A percentile compares a stretch with the other conserved stretches of the same genome.
These are phyloP conservation scores for Orussus abietinus DNA, from an alignment of 1,140 invertebrate genomes.

Conservation along the genomic window DNA sequence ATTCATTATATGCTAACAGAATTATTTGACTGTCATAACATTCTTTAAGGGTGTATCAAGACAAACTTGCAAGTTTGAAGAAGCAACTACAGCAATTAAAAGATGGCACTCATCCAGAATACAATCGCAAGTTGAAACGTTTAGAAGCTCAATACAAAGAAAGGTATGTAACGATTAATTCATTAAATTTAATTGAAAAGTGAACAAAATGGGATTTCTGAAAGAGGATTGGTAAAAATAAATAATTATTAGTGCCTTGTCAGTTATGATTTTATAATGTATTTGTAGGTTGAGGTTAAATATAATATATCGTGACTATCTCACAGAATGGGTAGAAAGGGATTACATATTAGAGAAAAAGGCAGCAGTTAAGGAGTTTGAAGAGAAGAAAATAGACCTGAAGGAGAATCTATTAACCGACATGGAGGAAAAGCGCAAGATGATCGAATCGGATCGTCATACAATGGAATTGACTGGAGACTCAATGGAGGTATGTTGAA, in stretches of 20 bases:
- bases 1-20: neutral
- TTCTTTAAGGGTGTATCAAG: slow-evolving; percentile 81
- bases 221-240: too few species aligned
- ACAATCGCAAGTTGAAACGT: slow-evolving; percentile 74
- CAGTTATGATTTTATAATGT: slow-evolving; percentile 7
- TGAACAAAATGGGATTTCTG: too few species aligned
- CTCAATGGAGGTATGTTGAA: slow-evolving; percentile 68
- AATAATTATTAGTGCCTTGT: slow-evolving; percentile 11
- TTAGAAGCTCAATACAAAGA: slow-evolving; percentile 80
- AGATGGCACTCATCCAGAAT: slow-evolving; percentile 83
- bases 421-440: slow-evolving; percentile 87
- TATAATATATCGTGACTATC: slow-evolving; percentile 77
- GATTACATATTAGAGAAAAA: slow-evolving; percentile 87
- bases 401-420: slow-evolving; percentile 86
- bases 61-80: slow-evolving; percentile 85
- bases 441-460: slow-evolving; percentile 83
- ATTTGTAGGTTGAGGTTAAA: slow-evolving; percentile 67
- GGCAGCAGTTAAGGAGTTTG: slow-evolving; percentile 85
- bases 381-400: slow-evolving; percentile 91
- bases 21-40: slow-evolving; percentile 8
- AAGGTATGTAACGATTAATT: slow-evolving; percentile 42
- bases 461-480: slow-evolving; percentile 85
- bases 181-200: slow-evolving; percentile 11
- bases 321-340: slow-evolving; percentile 79
- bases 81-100: slow-evolving; percentile 85